Conservation (phyloP, 2,797 vertebrate species). For the Siniperca scherzeri region DNA sequence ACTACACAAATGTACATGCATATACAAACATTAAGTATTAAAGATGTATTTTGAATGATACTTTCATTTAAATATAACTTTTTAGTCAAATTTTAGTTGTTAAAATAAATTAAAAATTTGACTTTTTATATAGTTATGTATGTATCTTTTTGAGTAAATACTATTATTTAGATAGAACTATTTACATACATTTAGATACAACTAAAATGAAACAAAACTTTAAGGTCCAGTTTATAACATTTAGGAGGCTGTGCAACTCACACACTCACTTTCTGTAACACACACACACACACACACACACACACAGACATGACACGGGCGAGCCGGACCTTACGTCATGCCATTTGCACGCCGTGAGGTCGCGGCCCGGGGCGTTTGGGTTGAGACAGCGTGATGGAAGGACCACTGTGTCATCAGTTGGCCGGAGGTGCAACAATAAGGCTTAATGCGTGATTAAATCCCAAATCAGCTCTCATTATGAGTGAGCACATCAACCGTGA, state of each 20-base stretch:
- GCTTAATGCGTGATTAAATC: constrained; percentile 75
- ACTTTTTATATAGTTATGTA: no score
- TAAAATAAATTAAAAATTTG: no score
- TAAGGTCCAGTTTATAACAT: no score
- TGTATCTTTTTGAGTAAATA: not conserved
- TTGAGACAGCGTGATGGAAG: constrained; percentile 46
- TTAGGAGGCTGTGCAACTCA: no score
- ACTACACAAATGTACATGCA: no score
- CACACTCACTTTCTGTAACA: no score
- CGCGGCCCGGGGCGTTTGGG: constrained; percentile 33
- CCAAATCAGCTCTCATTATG: constrained; percentile 70
- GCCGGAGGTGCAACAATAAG: constrained; percentile 77
- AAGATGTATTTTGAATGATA: no score
- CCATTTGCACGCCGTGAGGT: constrained; percentile 60
- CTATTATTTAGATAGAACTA: not conserved
- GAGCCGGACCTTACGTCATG: constrained; percentile 70
- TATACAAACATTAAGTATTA: no score
- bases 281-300: not conserved
- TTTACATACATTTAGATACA: no score
- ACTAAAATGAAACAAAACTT: not conserved
- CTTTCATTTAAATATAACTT: no score
- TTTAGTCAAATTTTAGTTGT: no score
- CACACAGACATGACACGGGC: constrained; percentile 12
- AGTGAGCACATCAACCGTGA: constrained; percentile 65
- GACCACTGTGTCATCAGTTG: constrained; percentile 76